These are phyloP conservation scores for Papilio elwesi DNA, from an alignment of 2,888 invertebrate genomes.

Conservation along the genomic window DNA sequence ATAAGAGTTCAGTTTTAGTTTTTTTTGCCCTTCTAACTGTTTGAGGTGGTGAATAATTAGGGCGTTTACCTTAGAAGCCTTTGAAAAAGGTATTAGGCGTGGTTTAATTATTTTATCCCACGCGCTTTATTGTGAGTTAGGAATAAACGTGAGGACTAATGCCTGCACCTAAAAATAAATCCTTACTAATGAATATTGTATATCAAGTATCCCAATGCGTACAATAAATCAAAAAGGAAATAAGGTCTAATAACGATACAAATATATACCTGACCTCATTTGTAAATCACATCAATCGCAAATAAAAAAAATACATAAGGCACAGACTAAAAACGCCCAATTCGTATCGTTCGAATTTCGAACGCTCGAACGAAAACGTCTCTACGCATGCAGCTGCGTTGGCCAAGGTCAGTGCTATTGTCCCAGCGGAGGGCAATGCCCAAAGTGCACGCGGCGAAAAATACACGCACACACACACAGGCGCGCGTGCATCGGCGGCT, in stretches of 20 bases:
- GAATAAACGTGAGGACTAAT: too few relatives aligned
- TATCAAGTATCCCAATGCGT: too few relatives aligned
- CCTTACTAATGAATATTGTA: too few relatives aligned
- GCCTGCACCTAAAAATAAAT: too few relatives aligned
- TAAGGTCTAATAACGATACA: too few relatives aligned
- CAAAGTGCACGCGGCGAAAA: slow-evolving; percentile 73
- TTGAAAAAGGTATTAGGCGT: slow-evolving; percentile 16
- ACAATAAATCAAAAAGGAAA: too few relatives aligned
- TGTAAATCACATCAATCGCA: neutral
- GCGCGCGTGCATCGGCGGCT: slow-evolving; percentile 43
- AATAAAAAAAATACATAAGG: slow-evolving; percentile 2
- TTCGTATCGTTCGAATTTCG: slow-evolving; percentile 44
- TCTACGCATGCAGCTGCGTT: slow-evolving; percentile 72
- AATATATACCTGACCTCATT: too few relatives aligned
- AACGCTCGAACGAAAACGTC: slow-evolving; percentile 53
- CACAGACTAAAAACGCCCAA: slow-evolving; percentile 24
- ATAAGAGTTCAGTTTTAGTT: slow-evolving; percentile 5
- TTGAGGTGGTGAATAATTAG: slow-evolving; percentile 28
- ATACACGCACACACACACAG: slow-evolving; percentile 58
- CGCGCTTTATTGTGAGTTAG: neutral
- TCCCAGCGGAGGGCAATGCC: slow-evolving; percentile 75
- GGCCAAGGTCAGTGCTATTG: slow-evolving; percentile 80
- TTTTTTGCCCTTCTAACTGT: slow-evolving; percentile 30
- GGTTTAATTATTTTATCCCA: slow-evolving; percentile 6
- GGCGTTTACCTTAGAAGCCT: slow-evolving; percentile 23